phyloP scores from a whole-genome alignment of 2,113 vertebrate genomes.

The Myotis lucifugus region DNA sequence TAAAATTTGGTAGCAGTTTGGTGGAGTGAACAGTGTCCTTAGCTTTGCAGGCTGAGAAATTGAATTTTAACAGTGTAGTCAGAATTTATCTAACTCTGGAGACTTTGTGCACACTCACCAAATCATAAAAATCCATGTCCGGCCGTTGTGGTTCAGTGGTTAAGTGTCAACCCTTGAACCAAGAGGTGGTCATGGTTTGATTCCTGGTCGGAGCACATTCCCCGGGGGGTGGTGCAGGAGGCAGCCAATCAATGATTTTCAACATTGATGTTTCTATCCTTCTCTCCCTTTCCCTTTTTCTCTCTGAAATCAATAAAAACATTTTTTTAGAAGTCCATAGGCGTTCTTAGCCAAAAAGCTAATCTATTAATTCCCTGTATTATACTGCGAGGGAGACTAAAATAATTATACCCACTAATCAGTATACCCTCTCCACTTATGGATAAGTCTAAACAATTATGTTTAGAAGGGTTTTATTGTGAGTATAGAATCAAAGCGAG shows the following conservation, averaged over 20 bases:
- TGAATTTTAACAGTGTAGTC: slow-evolving; percentile 9
- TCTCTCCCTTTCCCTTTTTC: too few species aligned
- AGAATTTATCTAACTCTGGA: neutral
- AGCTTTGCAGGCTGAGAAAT: neutral
- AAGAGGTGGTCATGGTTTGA: too few species aligned
- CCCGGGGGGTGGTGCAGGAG: too few species aligned
- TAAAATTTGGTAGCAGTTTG: slow-evolving; percentile 15
- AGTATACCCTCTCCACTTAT: slow-evolving; percentile 1
- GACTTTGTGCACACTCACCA: neutral
- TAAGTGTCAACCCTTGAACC: too few species aligned
- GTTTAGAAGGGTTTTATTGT: slow-evolving; percentile 14
- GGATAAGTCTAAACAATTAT: neutral
- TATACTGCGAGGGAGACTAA: neutral
- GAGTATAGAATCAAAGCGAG: slow-evolving; percentile 17
- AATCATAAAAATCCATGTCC: neutral
- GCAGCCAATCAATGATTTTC: too few species aligned
- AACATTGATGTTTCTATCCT: too few species aligned
- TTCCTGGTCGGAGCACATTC: too few species aligned
- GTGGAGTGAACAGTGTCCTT: neutral
- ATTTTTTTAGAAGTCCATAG: neutral
- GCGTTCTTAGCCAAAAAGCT: neutral
- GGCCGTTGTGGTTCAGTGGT: too few species aligned
- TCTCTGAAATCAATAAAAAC: too few species aligned
- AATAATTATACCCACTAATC: slow-evolving; percentile 28
- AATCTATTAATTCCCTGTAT: neutral